These are phyloP conservation scores for Anas capensis DNA, from an alignment of 2,797 vertebrate species.

Conservation along the genomic window DNA sequence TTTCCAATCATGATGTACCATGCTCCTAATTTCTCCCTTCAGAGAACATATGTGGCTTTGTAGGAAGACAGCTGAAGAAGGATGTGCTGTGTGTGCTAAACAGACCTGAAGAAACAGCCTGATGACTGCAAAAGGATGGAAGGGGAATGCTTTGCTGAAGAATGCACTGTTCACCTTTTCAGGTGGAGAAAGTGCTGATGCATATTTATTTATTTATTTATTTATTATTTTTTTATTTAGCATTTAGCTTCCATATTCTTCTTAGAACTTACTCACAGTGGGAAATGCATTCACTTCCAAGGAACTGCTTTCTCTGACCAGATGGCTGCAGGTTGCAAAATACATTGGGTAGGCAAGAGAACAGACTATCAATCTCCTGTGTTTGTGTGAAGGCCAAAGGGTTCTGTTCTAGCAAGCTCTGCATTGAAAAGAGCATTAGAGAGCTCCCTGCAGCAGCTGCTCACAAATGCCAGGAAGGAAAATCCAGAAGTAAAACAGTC, in stretches of 20 bases:
- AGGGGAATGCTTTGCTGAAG: background rate
- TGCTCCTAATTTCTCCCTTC: background rate
- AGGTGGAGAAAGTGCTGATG: background rate
- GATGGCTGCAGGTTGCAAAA: constrained; percentile 4
- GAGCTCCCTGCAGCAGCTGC: constrained; percentile 29
- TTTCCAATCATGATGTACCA: background rate
- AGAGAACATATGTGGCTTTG: background rate
- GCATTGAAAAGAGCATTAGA: background rate
- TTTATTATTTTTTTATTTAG: background rate
- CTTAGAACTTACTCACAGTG: background rate
- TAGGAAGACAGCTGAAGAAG: background rate
- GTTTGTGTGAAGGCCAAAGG: background rate
- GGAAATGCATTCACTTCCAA: background rate
- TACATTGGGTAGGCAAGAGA: background rate
- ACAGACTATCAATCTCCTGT: background rate
- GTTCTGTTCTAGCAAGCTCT: constrained; percentile 10
- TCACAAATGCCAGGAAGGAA: constrained; percentile 13
- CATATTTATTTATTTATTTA: background rate
- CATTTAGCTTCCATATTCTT: background rate
- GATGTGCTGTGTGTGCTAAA: background rate
- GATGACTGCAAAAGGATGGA: background rate
- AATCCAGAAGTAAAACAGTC: background rate
- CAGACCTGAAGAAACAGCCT: background rate
- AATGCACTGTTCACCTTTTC: background rate
- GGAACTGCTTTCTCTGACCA: background rate